Conservation (phyloP, 2,113 vertebrate species). For the Pelvicachromis taeniatus region DNA sequence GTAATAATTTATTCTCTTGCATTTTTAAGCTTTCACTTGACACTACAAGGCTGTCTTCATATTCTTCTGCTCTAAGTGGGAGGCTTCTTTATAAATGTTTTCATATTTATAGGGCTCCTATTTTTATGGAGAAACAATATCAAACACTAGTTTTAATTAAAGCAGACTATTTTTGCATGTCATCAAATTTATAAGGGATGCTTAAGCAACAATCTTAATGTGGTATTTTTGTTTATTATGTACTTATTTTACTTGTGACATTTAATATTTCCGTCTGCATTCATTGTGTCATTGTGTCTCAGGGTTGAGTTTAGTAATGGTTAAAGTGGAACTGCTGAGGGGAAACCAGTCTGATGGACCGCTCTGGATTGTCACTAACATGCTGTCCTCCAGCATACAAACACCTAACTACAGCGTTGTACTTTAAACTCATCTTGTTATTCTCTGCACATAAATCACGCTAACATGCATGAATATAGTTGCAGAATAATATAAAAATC, state of each 20-base stretch:
- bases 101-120: not conserved
- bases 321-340: not conserved
- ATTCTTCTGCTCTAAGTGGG: not conserved
- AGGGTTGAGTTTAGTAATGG: not conserved
- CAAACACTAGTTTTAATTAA: not conserved
- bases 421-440: not conserved
- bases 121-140: not conserved
- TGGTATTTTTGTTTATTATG: not conserved
- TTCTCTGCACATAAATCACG: not conserved
- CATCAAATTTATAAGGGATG: not conserved
- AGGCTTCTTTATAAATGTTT: not conserved
- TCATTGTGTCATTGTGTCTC: not conserved
- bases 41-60: not conserved
- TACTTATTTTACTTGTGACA: not conserved
- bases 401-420: not conserved
- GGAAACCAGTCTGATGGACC: not conserved
- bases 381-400: fast-evolving
- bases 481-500: not conserved
- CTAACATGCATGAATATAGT: fast-evolving
- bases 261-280: not conserved
- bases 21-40: not conserved
- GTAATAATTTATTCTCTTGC: not conserved
- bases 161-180: fast-evolving
- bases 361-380: not conserved
- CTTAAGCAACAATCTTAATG: not conserved